Base-by-base conservation (phyloP, 2,113 vertebrate species). In the Tricholaema leucomelas region DNA sequence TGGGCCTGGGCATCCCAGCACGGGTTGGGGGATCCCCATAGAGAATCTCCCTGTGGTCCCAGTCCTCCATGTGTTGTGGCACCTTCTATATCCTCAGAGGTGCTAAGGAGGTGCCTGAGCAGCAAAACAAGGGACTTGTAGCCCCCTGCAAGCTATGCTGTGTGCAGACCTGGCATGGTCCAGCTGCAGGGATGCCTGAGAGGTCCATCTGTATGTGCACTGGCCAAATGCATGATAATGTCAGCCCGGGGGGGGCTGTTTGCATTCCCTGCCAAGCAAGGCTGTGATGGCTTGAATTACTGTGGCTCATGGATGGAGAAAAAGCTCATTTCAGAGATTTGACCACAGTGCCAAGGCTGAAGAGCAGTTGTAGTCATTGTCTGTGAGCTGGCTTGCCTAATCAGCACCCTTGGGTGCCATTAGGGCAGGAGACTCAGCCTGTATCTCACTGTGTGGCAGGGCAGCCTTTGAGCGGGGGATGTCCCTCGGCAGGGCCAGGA, bases 351-450 rank as follows among this genome's bases (percentile, higher is more conserved):
- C 44, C 0, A 3, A 48, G 71, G 71, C 60, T 10, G 36, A 27
- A 33, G 85, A 27, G 71, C 65, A 54, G 48, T 1, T 0, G 7
- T 20, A 4, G 15, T 72, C 42, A 59, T 72, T 4, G 3, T 27
- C 42, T 27, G 2, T 1, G 2, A 40, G 48, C 56, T 42, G 52
- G 5, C 33, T 79, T 25, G 52, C 28, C 72, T 2, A 7, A 8
- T 2, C 0, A 0, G 23, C 31, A 2, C 30, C 82, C 0, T 0
- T 0, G 27, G 92, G 16, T 42, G 3, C 19, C 23, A 48, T 50
- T 6, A 15, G 0, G 18, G 24, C 59, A 8, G 35, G 30, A 42
- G 12, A 0, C 18, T 24, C 17, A 2, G 9, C 27, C 27, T 5
- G 11, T 21, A 69, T 46, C 58, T 81, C 27, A 2, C 23, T 8